Evolutionary conservation across 2,888 invertebrate species (phyloP).

Genomic region (Hydrotaea diabolus): DNA sequence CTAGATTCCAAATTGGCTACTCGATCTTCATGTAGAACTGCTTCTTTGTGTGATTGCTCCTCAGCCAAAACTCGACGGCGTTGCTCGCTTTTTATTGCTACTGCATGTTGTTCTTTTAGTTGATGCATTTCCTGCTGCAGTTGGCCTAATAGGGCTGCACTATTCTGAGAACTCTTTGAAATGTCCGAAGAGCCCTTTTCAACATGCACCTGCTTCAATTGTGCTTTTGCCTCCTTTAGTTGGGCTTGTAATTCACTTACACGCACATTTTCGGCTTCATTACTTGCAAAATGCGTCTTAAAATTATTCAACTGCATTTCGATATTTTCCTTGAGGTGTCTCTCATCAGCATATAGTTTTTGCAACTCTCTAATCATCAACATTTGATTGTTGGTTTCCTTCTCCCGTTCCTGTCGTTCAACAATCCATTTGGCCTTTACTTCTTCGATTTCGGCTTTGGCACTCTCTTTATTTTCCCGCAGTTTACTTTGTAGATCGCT

Average conservation of each 20-base stretch:
- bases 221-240: slow-evolving; percentile 84
- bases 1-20: slow-evolving; percentile 89
- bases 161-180: slow-evolving; percentile 75
- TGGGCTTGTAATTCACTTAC: slow-evolving; percentile 83
- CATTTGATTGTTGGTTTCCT: slow-evolving; percentile 89
- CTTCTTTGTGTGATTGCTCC: slow-evolving; percentile 85
- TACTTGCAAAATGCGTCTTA: slow-evolving; percentile 80
- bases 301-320: slow-evolving; percentile 84
- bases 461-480: slow-evolving; percentile 83
- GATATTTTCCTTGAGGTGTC: slow-evolving; percentile 87
- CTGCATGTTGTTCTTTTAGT: slow-evolving; percentile 87
- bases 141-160: slow-evolving; percentile 83
- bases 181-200: slow-evolving; percentile 39
- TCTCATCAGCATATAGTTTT: slow-evolving; percentile 87
- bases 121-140: slow-evolving; percentile 88
- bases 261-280: slow-evolving; percentile 76
- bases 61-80: slow-evolving; percentile 87
- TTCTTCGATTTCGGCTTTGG: slow-evolving; percentile 84
- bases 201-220: slow-evolving; percentile 84
- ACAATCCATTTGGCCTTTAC: slow-evolving; percentile 87
- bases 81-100: slow-evolving; percentile 88
- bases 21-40: slow-evolving; percentile 88
- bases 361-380: slow-evolving; percentile 91
- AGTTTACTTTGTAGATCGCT: slow-evolving; percentile 84
- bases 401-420: slow-evolving; percentile 90